Base-by-base conservation (phyloP, 2,888 invertebrate genomes). In the Phania funesta region DNA sequence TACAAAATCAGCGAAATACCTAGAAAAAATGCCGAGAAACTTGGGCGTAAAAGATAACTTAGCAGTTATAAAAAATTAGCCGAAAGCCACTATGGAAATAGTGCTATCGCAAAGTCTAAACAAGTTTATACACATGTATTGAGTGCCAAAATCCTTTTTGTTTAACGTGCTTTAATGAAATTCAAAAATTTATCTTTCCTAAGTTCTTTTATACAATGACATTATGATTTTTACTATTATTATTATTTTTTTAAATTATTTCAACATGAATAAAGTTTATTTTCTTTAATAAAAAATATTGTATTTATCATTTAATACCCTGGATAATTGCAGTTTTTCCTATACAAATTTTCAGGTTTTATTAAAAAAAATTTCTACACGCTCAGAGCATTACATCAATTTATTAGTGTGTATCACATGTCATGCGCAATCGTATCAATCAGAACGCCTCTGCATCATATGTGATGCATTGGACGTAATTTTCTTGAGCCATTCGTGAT, bases 61-160 rank as follows among this genome's bases (percentile, higher is more conserved):
- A 20, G 20, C 20, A 18, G 46, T 46, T 46, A 9, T 46, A 46
- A 38, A 38, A 38, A 13, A 38, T 38, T 38, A 38, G 11, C 38
- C n/a, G 38, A 38, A 38, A 7, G 38, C 38, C 38, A 38, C 38
- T 9, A 32, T 38, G 3, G 9, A 38, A 38, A 38, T 6, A 46
- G 0, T 56, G 35, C 35, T 35, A 26, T n/a, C 29, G 24, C 29
- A 56, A 56, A 56, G 56, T 56, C 56, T 56, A 35, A 22, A 56
- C 35, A 56, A 35, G 35, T 56, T 56, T 18, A 1, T 56, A 26
- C 54, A 26, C 9, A 56, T 18, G 32, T 20, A 2, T 46, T 46
- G 46, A 4, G 46, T 46, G 46, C 46, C 46, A 46, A 46, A 46
- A 6, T 1, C 46, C 46, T 18, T 46, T 18, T 46, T 18, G 46